A percentile compares a stretch with the other conserved stretches of the same genome.
phyloP scores from a whole-genome alignment of 1,140 invertebrate species.

The Bombus pyrosoma region DNA sequence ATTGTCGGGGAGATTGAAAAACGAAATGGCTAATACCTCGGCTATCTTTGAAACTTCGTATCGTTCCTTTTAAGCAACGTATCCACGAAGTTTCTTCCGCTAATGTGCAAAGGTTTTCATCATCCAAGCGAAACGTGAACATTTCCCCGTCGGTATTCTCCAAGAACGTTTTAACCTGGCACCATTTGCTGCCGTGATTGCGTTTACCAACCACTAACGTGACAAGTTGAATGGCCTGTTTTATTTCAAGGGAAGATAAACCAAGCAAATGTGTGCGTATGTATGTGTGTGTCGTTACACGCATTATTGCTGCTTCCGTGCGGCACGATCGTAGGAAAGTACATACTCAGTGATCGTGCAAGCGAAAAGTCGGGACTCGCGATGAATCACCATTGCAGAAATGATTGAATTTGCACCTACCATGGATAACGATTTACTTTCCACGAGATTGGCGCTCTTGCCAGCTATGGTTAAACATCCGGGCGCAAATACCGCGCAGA shows the following conservation, averaged over 20 bases:
- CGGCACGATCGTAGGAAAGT: neutral
- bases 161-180: slow-evolving; percentile 26
- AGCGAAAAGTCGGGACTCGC: too few species aligned
- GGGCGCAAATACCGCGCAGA: slow-evolving; percentile 48
- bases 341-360: neutral
- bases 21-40: slow-evolving; percentile 23
- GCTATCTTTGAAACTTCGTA: slow-evolving; percentile 37
- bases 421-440: slow-evolving; percentile 51
- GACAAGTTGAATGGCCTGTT: slow-evolving; percentile 54
- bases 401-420: slow-evolving; percentile 28
- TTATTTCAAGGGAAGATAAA: slow-evolving; percentile 45
- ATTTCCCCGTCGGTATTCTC: neutral
- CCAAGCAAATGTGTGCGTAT: neutral
- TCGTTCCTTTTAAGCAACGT: slow-evolving; percentile 35
- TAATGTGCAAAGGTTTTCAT: neutral
- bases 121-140: slow-evolving; percentile 9
- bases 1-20: neutral
- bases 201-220: slow-evolving; percentile 46
- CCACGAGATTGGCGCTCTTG: slow-evolving; percentile 9
- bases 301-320: neutral
- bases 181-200: slow-evolving; percentile 16
- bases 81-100: slow-evolving; percentile 7
- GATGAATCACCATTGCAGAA: neutral
- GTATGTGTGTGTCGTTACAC: neutral
- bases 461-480: slow-evolving; percentile 39